These are phyloP conservation scores for Alauda arvensis DNA, from an alignment of 2,797 vertebrate genomes.

Conservation along the genomic window DNA sequence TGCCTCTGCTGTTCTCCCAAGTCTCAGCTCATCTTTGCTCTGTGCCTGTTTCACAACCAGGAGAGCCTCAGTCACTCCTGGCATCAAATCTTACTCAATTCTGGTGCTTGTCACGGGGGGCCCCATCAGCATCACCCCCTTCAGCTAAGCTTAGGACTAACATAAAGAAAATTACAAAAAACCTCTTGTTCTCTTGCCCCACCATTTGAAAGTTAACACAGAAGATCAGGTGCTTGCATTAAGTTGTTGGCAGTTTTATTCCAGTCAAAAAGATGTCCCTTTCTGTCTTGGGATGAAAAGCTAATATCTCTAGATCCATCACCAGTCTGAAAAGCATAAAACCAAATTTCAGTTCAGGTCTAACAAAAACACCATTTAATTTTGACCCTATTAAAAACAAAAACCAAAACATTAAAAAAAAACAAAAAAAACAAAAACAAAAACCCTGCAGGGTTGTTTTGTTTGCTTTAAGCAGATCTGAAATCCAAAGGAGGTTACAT, in stretches of 20 bases:
- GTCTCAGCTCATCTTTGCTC: not conserved
- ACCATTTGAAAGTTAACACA: not conserved
- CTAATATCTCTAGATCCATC: not conserved
- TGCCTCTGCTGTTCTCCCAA: not conserved
- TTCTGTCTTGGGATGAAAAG: not conserved
- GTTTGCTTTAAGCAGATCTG: not conserved
- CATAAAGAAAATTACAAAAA: not conserved
- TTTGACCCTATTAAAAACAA: not conserved
- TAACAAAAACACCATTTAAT: not conserved
- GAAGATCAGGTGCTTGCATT: not conserved
- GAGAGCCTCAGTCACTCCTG: not conserved
- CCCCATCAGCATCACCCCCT: not conserved
- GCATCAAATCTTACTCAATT: not conserved
- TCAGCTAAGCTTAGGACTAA: not conserved
- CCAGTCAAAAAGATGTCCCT: not conserved
- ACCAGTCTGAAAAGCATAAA: not conserved
- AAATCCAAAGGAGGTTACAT: not conserved
- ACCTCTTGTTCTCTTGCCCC: not conserved
- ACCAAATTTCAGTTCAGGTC: not conserved
- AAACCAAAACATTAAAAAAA: not conserved
- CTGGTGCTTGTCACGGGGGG: not conserved
- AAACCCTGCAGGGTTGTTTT: not conserved
- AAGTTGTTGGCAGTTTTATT: not conserved
- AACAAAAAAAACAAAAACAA: not conserved
- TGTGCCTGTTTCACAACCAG: not conserved